Percentiles rank a stretch among this genome's conserved stretches.
These are phyloP conservation scores for Hypomecis punctinalis DNA, from an alignment of 2,888 invertebrate species.

Conservation along the genomic window DNA sequence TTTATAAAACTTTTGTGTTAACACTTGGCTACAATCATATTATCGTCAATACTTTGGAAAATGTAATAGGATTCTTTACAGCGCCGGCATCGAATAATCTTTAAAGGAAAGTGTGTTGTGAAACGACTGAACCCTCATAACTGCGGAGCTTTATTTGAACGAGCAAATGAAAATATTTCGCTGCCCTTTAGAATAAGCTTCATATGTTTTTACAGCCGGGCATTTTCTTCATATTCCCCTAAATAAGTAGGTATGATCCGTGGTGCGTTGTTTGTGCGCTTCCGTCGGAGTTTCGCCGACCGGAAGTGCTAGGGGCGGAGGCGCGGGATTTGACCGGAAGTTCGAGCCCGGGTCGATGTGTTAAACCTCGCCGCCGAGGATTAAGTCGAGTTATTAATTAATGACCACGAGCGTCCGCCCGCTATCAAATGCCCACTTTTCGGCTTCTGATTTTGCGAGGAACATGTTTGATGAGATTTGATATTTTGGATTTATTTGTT, in stretches of 20 bases:
- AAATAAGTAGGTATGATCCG: slow-evolving; percentile 36
- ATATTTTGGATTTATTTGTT: neutral
- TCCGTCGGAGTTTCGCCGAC: slow-evolving; percentile 70
- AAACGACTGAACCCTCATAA: slow-evolving; percentile 13
- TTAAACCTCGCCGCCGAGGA: slow-evolving; percentile 73
- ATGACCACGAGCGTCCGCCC: slow-evolving; percentile 70
- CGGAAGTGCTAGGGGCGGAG: slow-evolving; percentile 75
- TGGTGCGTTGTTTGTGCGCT: slow-evolving; percentile 55
- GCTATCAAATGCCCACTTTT: slow-evolving; percentile 56
- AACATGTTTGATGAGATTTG: slow-evolving; percentile 15
- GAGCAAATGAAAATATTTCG: slow-evolving; percentile 12
- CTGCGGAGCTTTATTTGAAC: slow-evolving; percentile 15
- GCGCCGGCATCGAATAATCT: slow-evolving; percentile 6
- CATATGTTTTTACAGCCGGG: slow-evolving; percentile 11
- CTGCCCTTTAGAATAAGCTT: slow-evolving; percentile 10
- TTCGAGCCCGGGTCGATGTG: slow-evolving; percentile 74
- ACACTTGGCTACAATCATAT: neutral
- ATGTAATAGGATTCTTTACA: slow-evolving; percentile 5
- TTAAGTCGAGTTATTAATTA: slow-evolving; percentile 81
- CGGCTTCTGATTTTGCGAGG: slow-evolving; percentile 44
- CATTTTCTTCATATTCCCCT: slow-evolving; percentile 27
- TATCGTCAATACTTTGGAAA: neutral
- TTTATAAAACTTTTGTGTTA: too few relatives aligned
- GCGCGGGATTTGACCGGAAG: slow-evolving; percentile 80
- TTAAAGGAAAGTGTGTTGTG: slow-evolving; percentile 11